Evolutionary conservation across 2,113 vertebrate species (phyloP).

Genomic region (Thinocorus orbignyianus): DNA sequence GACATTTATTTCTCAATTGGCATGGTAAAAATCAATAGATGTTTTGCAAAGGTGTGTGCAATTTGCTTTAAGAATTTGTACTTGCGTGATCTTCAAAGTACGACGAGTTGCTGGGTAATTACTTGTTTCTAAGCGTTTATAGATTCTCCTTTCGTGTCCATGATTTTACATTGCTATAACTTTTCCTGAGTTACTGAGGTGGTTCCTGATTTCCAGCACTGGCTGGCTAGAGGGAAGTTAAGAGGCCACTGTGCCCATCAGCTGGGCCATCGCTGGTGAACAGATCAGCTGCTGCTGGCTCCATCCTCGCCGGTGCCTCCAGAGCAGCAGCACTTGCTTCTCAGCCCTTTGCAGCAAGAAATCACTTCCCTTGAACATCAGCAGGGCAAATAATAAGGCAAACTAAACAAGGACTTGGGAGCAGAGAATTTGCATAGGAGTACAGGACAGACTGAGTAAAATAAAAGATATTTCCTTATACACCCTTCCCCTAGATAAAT

Average conservation of each 20-base stretch:
- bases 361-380: accelerated
- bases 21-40: not conserved
- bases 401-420: accelerated
- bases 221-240: accelerated
- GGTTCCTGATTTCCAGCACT: not conserved
- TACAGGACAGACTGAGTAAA: accelerated
- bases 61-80: slow-evolving; percentile 24
- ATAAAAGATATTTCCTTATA: not conserved
- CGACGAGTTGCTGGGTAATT: not conserved
- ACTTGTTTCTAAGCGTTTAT: not conserved
- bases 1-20: slow-evolving; percentile 28
- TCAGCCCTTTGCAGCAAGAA: not conserved
- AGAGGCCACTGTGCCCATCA: not conserved
- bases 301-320: not conserved
- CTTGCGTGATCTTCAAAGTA: not conserved
- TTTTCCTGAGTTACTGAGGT: not conserved
- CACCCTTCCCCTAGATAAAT: not conserved
- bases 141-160: not conserved
- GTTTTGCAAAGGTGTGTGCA: not conserved
- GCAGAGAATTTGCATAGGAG: not conserved
- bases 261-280: accelerated
- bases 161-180: not conserved
- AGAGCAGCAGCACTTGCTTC: accelerated
- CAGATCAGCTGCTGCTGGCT: accelerated
- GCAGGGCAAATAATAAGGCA: not conserved